Evolutionary conservation across 2,888 invertebrate genomes (phyloP).

Genomic region (Bombylius major): DNA sequence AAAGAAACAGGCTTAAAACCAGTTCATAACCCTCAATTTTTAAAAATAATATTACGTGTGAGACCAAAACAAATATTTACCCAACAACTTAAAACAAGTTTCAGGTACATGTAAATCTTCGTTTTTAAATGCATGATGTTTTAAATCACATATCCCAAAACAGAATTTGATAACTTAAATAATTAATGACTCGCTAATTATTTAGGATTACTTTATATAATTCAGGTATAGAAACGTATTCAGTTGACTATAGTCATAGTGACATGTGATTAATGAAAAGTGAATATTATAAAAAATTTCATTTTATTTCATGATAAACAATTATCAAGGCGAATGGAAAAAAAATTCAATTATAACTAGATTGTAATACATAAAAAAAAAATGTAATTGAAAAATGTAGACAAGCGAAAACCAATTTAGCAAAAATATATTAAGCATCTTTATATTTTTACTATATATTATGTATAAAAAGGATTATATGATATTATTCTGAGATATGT

Average conservation of each 20-base stretch:
- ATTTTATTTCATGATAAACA: neutral
- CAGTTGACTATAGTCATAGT: conserved; percentile 11
- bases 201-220: conserved; percentile 18
- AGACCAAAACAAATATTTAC: conserved; percentile 21
- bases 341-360: no score
- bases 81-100: neutral
- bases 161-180: conserved; percentile 17
- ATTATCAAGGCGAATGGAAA: no score
- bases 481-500: no score
- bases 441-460: no score
- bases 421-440: no score
- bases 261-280: conserved; percentile 18
- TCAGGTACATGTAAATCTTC: neutral
- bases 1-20: no score
- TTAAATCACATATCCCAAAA: neutral
- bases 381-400: no score
- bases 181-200: conserved; percentile 23
- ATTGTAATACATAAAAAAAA: no score
- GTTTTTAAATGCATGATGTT: no score
- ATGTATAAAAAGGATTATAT: no score
- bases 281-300: conserved; percentile 8
- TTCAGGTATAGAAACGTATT: conserved; percentile 11
- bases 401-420: no score
- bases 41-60: conserved; percentile 13
- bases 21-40: neutral